A percentile compares a stretch with the other conserved stretches of the same genome.
These are phyloP conservation scores for Thelaira solivaga DNA, from an alignment of 2,888 invertebrate genomes.

Conservation along the genomic window DNA sequence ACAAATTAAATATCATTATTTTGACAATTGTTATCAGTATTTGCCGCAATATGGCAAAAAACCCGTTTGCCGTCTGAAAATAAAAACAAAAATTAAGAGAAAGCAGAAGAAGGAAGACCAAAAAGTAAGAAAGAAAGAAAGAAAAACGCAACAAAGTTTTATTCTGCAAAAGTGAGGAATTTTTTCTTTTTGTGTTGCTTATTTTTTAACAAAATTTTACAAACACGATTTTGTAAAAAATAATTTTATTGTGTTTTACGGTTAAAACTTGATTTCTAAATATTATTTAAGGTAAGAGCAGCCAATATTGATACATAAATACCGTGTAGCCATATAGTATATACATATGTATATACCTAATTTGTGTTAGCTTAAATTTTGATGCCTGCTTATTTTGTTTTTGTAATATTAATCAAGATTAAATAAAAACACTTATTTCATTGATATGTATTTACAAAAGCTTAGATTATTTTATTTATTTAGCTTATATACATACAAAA, in stretches of 20 bases:
- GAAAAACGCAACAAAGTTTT: slow-evolving; percentile 1
- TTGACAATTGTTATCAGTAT: slow-evolving; percentile 26
- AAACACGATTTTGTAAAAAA: neutral
- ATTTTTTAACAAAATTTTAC: slow-evolving; percentile 44
- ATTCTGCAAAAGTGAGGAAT: slow-evolving; percentile 24
- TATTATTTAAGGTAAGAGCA: slow-evolving; percentile 13
- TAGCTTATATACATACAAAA: no score
- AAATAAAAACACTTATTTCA: no score
- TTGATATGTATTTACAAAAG: no score
- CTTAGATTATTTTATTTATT: no score
- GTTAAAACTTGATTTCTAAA: neutral
- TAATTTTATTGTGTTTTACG: neutral
- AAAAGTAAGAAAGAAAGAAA: slow-evolving; percentile 27
- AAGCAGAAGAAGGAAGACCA: slow-evolving; percentile 28
- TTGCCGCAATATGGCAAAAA: slow-evolving; percentile 31
- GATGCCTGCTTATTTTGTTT: no score
- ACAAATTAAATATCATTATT: neutral
- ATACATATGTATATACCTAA: neutral
- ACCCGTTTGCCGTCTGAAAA: neutral
- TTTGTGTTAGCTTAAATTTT: no score
- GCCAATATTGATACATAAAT: neutral
- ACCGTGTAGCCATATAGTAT: neutral
- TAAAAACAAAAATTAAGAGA: slow-evolving; percentile 28
- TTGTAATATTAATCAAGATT: no score
- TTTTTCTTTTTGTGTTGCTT: slow-evolving; percentile 48